Evolutionary conservation across 2,888 invertebrate genomes (phyloP), one percentile per base, ranked within the genome.

Genomic region (Oscheius sp.): DNA sequence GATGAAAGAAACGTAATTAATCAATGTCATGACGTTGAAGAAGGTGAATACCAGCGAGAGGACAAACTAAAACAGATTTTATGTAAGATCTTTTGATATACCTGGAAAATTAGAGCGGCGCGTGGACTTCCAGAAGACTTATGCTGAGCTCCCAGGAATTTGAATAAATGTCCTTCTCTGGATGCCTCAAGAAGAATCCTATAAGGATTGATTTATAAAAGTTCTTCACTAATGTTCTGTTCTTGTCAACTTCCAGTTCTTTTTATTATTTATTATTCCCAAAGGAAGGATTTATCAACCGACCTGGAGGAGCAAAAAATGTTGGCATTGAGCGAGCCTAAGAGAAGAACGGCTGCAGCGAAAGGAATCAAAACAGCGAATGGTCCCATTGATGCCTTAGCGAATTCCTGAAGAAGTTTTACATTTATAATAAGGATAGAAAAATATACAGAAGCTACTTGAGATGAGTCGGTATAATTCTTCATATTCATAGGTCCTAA

Each of bases 1-100:
- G 1, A 79, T 78, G 42, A 81, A 81, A 8, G 78, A 72, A n/a
- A 79, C 79, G 58, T 76, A 78, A 67, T 75, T 81, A 68, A 81
- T 78, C 6, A 81, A 72, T 4, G 65, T 69, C 27, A 76, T 71
- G 8, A 73, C 73, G 50, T 73, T 68, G 58, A 78, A 67, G 20
- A 78, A 75, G n/a, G 76, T 73, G 48, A 76, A 71, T 10, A 63
- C 67, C 2, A 78, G 64, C 0, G 55, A 6, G 70, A 57, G 48
- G 39, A 58, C 2, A 29, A 69, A 64, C 31, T 53, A n/a, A 20
- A 50, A 29, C 1, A n/a, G 27, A n/a, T 17, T 42, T 8, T 23
- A 20, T 27, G 17, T 17, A 33, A 45, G 6, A n/a, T 1, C 2
- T n/a, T n/a, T n/a, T 15, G 23, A 25, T 3, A 17, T 46, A 67